Percentiles rank a stretch among this genome's conserved stretches.
These are phyloP conservation scores for Elmis aenea DNA, from an alignment of 2,888 invertebrate genomes.

Conservation along the genomic window DNA sequence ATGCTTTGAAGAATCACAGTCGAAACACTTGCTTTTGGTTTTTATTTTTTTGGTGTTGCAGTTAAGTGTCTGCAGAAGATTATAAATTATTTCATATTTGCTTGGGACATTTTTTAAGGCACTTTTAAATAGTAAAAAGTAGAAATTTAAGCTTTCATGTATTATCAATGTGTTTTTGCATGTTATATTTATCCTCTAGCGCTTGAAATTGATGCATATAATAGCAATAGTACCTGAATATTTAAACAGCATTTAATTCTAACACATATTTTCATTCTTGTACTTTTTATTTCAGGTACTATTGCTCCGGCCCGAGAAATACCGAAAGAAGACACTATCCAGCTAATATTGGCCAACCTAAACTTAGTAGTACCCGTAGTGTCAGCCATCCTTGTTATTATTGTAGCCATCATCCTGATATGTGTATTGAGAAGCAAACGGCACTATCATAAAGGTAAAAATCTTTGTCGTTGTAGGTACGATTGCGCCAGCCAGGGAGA, in stretches of 20 bases:
- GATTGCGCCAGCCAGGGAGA: slow-evolving; percentile 66
- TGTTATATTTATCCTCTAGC: too few relatives aligned
- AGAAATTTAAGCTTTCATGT: too few relatives aligned
- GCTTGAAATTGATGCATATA: too few relatives aligned
- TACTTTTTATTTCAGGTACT: slow-evolving; percentile 76
- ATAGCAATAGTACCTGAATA: slow-evolving; percentile 48
- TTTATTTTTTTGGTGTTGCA: too few relatives aligned
- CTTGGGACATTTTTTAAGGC: too few relatives aligned
- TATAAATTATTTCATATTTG: too few relatives aligned
- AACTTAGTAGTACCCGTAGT: slow-evolving; percentile 92
- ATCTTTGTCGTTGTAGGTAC: slow-evolving; percentile 58
- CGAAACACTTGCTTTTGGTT: too few relatives aligned
- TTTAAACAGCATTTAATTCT: slow-evolving; percentile 10
- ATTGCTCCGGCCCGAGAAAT: slow-evolving; percentile 86
- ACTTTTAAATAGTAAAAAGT: too few relatives aligned
- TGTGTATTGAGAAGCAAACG: slow-evolving; percentile 85
- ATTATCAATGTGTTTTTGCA: too few relatives aligned
- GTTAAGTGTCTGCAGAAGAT: too few relatives aligned
- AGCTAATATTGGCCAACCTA: slow-evolving; percentile 83
- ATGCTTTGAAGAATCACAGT: too few relatives aligned
- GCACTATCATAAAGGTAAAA: slow-evolving; percentile 78
- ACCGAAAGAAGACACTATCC: slow-evolving; percentile 79
- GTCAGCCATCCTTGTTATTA: slow-evolving; percentile 86
- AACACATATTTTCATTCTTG: slow-evolving; percentile 5
- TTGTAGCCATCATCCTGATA: slow-evolving; percentile 89